phyloP scores from a whole-genome alignment of 1,140 invertebrate genomes.

The Hyles vespertilio region DNA sequence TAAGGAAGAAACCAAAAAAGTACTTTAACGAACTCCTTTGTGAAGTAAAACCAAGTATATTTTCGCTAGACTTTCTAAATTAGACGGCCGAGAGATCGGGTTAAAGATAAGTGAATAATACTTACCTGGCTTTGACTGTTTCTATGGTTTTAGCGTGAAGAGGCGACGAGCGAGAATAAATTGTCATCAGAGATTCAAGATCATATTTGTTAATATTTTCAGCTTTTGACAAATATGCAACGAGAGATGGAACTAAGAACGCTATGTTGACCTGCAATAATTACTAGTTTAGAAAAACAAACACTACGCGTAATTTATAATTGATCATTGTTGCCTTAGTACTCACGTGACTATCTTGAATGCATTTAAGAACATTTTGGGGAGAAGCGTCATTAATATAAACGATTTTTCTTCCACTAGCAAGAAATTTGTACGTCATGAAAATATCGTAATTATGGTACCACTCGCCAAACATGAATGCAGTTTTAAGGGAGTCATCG shows the following conservation, averaged over 20 bases:
- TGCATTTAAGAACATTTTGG: conserved; percentile 24
- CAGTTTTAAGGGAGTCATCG: conserved; percentile 22
- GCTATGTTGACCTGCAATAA: conserved; percentile 43
- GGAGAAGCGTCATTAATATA: conserved; percentile 31
- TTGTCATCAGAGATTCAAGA: conserved; percentile 41
- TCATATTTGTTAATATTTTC: conserved; percentile 61
- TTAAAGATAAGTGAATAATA: conserved; percentile 20
- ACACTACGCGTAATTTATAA: too few relatives aligned
- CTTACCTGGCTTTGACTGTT: conserved; percentile 63
- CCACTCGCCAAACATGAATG: conserved; percentile 26
- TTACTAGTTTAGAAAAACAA: too few relatives aligned
- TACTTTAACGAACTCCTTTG: too few relatives aligned
- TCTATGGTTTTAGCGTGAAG: conserved; percentile 43
- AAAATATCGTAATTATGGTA: conserved; percentile 51
- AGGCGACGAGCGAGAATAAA: conserved; percentile 42
- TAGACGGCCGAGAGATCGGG: too few relatives aligned
- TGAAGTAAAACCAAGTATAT: too few relatives aligned
- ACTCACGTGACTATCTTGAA: conserved; percentile 35
- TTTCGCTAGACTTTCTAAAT: too few relatives aligned
- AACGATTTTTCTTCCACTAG: conserved; percentile 36
- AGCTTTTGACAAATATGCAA: conserved; percentile 42
- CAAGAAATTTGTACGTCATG: conserved; percentile 44
- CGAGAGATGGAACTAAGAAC: conserved; percentile 41
- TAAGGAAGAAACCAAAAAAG: too few relatives aligned
- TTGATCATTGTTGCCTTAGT: background rate